These are phyloP conservation scores for Pollicipes pollicipes DNA, from an alignment of 1,140 invertebrate genomes.

Conservation along the genomic window DNA sequence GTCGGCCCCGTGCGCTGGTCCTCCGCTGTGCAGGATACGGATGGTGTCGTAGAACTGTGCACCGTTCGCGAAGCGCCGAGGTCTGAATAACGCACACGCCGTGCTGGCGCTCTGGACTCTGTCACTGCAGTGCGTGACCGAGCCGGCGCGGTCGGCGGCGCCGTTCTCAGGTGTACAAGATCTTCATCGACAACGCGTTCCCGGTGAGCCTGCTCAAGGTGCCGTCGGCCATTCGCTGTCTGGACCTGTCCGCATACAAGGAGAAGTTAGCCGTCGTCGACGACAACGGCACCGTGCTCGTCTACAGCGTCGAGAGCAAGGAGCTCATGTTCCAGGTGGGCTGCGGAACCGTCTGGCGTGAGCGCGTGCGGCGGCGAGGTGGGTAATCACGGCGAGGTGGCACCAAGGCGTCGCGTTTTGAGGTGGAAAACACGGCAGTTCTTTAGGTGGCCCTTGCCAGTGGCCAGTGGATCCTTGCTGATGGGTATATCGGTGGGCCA, in stretches of 20 bases:
- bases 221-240: slow-evolving; percentile 59
- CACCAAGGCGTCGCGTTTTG: too few relatives aligned
- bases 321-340: slow-evolving; percentile 50
- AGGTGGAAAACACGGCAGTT: not conserved
- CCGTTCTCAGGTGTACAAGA: slow-evolving; percentile 49
- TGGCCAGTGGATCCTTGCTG: too few relatives aligned
- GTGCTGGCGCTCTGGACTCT: too few relatives aligned
- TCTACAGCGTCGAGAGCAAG: slow-evolving; percentile 58
- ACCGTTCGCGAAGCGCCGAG: too few relatives aligned
- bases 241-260: slow-evolving; percentile 28
- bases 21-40: too few relatives aligned
- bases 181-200: slow-evolving; percentile 82
- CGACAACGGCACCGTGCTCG: slow-evolving; percentile 44
- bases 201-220: slow-evolving; percentile 65
- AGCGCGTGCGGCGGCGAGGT: slow-evolving; percentile 3
- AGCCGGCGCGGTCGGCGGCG: too few relatives aligned
- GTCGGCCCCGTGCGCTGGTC: too few relatives aligned
- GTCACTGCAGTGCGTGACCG: too few relatives aligned
- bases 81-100: too few relatives aligned
- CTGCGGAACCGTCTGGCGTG: not conserved
- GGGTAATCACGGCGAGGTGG: not conserved
- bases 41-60: too few relatives aligned
- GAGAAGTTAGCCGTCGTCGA: slow-evolving; percentile 72
- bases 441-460: not conserved
- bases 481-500: too few relatives aligned